Conservation (phyloP, 2,888 invertebrate species). For the Eristalis tenax region DNA sequence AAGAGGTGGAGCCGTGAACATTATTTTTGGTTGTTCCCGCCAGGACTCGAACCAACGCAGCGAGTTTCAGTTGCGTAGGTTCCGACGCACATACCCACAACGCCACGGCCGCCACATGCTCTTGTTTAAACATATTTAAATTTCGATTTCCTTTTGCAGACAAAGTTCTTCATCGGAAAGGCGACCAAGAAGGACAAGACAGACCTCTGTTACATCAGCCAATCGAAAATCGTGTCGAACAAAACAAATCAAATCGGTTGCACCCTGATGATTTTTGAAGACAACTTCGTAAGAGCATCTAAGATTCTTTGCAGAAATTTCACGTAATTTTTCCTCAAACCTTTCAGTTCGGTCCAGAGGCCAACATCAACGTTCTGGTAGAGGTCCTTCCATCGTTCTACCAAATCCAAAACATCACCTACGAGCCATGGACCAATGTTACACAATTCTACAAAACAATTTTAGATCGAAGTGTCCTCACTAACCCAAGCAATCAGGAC, state of each 20-base stretch:
- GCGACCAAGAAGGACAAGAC: constrained; percentile 77
- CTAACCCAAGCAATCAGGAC: constrained; percentile 75
- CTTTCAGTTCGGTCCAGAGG: constrained; percentile 76
- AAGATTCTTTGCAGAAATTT: neutral
- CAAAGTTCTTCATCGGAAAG: constrained; percentile 77
- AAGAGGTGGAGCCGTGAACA: too few species aligned
- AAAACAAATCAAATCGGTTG: constrained; percentile 76
- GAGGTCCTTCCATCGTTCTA: constrained; percentile 78
- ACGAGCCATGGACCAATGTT: constrained; percentile 77
- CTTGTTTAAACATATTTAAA: neutral
- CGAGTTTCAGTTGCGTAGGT: too few species aligned
- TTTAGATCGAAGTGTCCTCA: constrained; percentile 75
- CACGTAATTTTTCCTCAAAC: neutral
- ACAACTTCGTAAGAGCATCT: constrained; percentile 77
- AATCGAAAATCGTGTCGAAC: constrained; percentile 76
- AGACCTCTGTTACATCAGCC: constrained; percentile 78
- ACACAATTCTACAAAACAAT: constrained; percentile 77
- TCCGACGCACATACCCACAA: too few species aligned
- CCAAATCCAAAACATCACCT: constrained; percentile 77
- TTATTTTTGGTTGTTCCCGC: too few species aligned
- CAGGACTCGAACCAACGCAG: too few species aligned
- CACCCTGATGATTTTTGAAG: constrained; percentile 78
- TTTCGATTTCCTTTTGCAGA: constrained; percentile 61
- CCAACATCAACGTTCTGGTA: constrained; percentile 77
- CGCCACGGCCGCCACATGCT: too few species aligned